These are phyloP conservation scores for Clarias batrachus DNA, from an alignment of 2,113 vertebrate species.

Conservation along the genomic window DNA sequence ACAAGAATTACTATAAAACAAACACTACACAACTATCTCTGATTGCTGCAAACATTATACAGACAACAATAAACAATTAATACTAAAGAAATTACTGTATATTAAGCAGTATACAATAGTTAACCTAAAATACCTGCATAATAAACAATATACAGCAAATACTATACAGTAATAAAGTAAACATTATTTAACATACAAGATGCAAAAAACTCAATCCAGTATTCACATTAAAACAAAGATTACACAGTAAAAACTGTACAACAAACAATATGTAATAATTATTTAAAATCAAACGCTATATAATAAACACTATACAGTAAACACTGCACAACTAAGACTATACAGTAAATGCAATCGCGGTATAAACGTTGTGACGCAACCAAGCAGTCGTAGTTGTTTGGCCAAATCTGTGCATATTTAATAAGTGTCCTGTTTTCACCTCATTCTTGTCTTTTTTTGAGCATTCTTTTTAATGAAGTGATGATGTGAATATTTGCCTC, in stretches of 20 bases:
- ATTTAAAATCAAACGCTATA: neutral
- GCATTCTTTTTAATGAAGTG: neutral
- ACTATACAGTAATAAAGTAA: neutral
- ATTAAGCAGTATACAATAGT: neutral
- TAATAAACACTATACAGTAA: neutral
- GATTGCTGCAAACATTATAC: neutral
- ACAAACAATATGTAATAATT: neutral
- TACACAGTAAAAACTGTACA: neutral
- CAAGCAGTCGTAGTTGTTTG: neutral
- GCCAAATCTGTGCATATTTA: neutral
- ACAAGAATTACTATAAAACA: neutral
- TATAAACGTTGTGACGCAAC: neutral
- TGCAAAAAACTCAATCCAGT: neutral
- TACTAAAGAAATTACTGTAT: neutral
- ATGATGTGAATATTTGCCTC: constrained; percentile 6
- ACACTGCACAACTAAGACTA: neutral
- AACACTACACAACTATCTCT: neutral
- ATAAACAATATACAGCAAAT: neutral
- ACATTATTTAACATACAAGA: neutral
- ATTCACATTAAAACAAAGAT: neutral
- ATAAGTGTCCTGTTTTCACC: neutral
- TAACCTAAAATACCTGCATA: too few relatives aligned
- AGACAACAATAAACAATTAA: neutral
- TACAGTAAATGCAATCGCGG: neutral
- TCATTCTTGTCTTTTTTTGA: neutral